A percentile compares a stretch with the other conserved stretches of the same genome.
phyloP scores from a whole-genome alignment of 2,113 vertebrate genomes.

The Craseonycteris thonglongyai region DNA sequence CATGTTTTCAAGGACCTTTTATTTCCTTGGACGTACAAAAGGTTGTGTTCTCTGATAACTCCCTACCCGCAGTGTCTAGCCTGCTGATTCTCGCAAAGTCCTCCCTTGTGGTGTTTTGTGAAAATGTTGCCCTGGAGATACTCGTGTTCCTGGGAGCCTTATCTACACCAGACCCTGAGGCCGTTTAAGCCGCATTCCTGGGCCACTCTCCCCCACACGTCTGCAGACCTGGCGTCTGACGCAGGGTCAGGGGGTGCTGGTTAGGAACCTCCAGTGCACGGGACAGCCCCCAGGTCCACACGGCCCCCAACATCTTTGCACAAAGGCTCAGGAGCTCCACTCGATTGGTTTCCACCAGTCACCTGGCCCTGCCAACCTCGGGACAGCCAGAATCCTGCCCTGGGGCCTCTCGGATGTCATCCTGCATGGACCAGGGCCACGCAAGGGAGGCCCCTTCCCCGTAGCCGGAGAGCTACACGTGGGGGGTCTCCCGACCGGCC shows the following conservation, averaged over 20 bases:
- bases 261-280: too few species aligned
- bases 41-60: not conserved
- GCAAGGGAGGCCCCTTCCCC: too few species aligned
- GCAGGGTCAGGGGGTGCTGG: not conserved
- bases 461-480: accelerated
- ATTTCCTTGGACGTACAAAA: not conserved
- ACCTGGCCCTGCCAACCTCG: not conserved
- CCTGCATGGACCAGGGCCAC: not conserved
- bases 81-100: not conserved
- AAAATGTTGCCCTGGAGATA: not conserved
- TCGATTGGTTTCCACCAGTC: not conserved
- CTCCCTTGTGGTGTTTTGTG: not conserved
- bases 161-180: not conserved
- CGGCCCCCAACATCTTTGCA: too few species aligned
- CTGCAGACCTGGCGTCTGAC: accelerated
- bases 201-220: accelerated
- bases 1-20: not conserved
- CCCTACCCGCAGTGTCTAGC: not conserved
- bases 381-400: not conserved
- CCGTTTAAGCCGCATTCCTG: accelerated
- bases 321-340: too few species aligned
- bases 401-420: not conserved
- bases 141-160: not conserved
- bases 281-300: too few species aligned
- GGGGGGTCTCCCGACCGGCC: too few species aligned